These are phyloP conservation scores for Pocillopora meandrina DNA, from an alignment of 92 coral and sea anemone species.

Conservation along the genomic window DNA sequence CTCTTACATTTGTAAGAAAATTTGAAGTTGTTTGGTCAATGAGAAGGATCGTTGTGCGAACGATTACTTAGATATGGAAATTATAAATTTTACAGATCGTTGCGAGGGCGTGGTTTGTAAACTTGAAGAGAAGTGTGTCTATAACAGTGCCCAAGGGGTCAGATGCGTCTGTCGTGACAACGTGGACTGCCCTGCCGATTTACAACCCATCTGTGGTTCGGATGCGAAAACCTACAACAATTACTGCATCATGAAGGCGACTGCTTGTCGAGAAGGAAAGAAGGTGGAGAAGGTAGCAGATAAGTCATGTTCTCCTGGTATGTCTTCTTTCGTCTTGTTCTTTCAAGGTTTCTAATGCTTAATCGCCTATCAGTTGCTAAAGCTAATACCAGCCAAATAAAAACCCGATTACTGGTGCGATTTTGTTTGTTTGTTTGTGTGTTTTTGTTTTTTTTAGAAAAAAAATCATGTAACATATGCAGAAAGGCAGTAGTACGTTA, in stretches of 20 bases:
- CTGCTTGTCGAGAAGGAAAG: constrained; percentile 67
- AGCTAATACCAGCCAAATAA: too few relatives aligned
- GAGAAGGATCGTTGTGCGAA: not conserved
- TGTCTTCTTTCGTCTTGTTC: not conserved
- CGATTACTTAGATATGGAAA: not conserved
- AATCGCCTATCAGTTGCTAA: too few relatives aligned
- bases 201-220: constrained; percentile 81
- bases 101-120: constrained; percentile 55
- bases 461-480: not conserved
- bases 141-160: constrained; percentile 31
- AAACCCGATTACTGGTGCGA: too few relatives aligned
- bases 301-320: constrained; percentile 80
- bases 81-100: constrained; percentile 42
- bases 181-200: constrained; percentile 69
- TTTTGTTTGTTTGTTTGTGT: not conserved
- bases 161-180: constrained; percentile 76
- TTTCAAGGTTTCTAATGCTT: too few relatives aligned
- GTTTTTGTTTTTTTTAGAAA: too few relatives aligned
- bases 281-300: constrained; percentile 34
- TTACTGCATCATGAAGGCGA: constrained; percentile 85
- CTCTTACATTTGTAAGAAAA: too few relatives aligned
- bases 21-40: too few relatives aligned
- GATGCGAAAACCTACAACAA: constrained; percentile 82
- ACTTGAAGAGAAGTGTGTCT: constrained; percentile 70
- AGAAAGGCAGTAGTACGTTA: too few relatives aligned